phyloP scores from a whole-genome alignment of 2,888 invertebrate species.

The Melipona bicolor region DNA sequence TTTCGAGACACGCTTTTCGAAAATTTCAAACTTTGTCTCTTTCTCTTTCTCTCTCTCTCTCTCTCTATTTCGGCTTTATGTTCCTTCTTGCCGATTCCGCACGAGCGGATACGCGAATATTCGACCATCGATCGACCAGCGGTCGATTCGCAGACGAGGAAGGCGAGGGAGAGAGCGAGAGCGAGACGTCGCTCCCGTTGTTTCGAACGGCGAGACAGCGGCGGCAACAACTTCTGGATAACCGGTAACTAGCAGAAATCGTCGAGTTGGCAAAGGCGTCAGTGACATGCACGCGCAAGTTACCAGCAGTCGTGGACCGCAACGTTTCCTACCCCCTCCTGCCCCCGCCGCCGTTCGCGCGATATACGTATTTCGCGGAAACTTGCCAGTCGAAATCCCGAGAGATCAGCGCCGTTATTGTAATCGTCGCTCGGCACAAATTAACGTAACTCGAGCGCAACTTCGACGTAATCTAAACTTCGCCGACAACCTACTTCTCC shows the following conservation, averaged over 20 bases:
- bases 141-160: background rate
- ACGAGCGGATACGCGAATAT: background rate
- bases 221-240: background rate
- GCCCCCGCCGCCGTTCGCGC: background rate
- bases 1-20: conserved; percentile 14
- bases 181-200: background rate
- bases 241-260: background rate
- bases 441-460: conserved; percentile 48
- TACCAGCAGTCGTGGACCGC: conserved; percentile 16
- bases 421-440: conserved; percentile 50
- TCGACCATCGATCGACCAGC: background rate
- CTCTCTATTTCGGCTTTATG: background rate
- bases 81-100: conserved; percentile 3
- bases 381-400: conserved; percentile 28
- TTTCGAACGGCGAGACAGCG: background rate
- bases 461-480: conserved; percentile 59
- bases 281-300: conserved; percentile 2
- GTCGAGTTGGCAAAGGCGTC: conserved; percentile 10
- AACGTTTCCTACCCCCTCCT: too few species aligned
- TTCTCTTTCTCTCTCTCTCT: background rate
- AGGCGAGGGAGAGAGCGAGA: background rate
- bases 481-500: conserved; percentile 55
- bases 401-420: conserved; percentile 41
- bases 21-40: conserved; percentile 11
- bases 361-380: conserved; percentile 16